Evolutionary conservation across 2,888 invertebrate genomes (phyloP).

Genomic region (Clitarchus hookeri): DNA sequence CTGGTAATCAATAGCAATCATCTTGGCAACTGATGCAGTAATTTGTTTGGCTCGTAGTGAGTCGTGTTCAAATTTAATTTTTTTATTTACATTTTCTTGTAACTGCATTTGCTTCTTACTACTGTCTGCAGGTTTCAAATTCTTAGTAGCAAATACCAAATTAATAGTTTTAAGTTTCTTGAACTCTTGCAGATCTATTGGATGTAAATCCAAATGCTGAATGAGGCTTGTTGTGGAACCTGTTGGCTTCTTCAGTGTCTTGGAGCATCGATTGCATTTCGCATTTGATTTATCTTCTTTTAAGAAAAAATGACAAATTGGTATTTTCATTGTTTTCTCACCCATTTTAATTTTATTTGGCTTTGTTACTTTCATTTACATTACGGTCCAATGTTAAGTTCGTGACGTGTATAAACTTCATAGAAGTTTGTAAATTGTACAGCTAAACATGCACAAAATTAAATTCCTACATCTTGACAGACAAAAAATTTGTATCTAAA

Average conservation of each 20-base stretch:
- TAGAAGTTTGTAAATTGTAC: too few species aligned
- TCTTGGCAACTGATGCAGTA: not conserved
- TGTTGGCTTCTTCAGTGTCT: not conserved
- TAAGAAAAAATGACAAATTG: not conserved
- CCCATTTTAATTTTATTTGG: too few species aligned
- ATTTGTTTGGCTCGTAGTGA: not conserved
- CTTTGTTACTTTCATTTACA: not conserved
- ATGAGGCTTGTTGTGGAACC: not conserved
- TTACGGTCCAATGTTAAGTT: not conserved
- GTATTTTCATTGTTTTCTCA: not conserved
- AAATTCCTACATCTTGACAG: too few species aligned
- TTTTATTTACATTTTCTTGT: not conserved
- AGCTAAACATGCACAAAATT: too few species aligned
- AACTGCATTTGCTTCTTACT: not conserved
- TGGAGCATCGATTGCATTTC: not conserved
- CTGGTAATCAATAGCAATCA: not conserved
- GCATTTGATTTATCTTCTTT: not conserved
- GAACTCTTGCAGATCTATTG: not conserved
- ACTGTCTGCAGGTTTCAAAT: not conserved
- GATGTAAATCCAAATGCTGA: not conserved
- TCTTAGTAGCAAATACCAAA: not conserved
- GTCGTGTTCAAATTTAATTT: not conserved
- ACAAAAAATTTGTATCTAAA: too few species aligned
- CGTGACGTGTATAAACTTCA: too few species aligned
- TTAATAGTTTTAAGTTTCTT: not conserved